Base-by-base conservation (phyloP, 2,797 vertebrate genomes). In the Protosalanx chinensis region DNA sequence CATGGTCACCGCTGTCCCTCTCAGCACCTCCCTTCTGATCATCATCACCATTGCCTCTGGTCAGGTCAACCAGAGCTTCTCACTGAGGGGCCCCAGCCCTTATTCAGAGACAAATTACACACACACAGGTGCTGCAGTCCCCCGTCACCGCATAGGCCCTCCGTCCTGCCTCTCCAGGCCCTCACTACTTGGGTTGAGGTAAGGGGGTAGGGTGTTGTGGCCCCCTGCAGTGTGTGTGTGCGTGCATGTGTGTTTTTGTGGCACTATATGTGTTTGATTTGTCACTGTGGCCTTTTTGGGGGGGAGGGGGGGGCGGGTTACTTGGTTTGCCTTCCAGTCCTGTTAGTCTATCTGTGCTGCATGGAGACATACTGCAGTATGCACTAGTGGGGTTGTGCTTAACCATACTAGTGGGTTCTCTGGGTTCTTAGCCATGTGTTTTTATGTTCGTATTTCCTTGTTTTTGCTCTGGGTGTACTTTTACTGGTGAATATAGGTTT, bases 351-450 rank as follows among this genome's bases (percentile, higher is more conserved):
- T 13, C 56, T 8, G 75, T 75, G 67, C 58, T 75, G 74, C 63
- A 61, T 35, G 29, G 29, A 7, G 16, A 76, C 29, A 33, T 58
- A 80, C 85, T 79, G 84, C 83, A 73, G 80, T 82, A 86, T 81
- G 84, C 85, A 85, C 81, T 81, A 79, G 63, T 41, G 82, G 8
- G n/a, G 8, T 23, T 51, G 20, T 51, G 64, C 46, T 66, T 27
- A 29, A n/a, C n/a, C 15, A 20, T 29, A 20, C 53, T 12, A 58
- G 37, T 6, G 18, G 18, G 51, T 15, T 58, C 2, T 29, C 32
- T n/a, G 0, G 6, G 30, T 32, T 18, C 32, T 53, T 6, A 69
- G 73, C 79, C 73, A 70, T 81, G 75, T 77, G 84, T 77, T 79
- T 68, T 70, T 68, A 2, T 70, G 20, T 1, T 2, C 62, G 64